phyloP scores from a whole-genome alignment of 2,113 vertebrate species.

The Anser brachyrhynchus region DNA sequence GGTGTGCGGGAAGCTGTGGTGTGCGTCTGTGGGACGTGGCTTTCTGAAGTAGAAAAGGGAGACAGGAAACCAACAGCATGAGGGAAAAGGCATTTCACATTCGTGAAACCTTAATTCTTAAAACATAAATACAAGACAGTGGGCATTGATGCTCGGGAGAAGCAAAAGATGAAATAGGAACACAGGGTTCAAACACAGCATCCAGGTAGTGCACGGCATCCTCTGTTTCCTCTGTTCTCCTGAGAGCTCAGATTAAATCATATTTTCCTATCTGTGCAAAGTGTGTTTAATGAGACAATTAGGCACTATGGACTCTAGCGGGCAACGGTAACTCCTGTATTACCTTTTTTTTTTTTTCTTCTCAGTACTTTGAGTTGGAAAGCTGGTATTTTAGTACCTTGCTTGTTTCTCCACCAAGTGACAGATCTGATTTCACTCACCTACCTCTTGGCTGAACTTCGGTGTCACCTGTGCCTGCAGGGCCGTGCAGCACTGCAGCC shows the following conservation, averaged over 20 bases:
- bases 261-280: neutral
- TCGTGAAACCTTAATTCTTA: neutral
- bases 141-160: neutral
- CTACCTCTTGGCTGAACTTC: fast-evolving
- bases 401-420: fast-evolving
- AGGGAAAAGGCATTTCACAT: neutral
- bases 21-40: fast-evolving
- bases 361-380: neutral
- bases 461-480: neutral
- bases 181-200: fast-evolving
- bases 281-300: neutral
- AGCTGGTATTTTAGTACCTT: neutral
- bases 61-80: fast-evolving
- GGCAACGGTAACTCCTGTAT: neutral
- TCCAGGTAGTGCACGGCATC: too few species aligned
- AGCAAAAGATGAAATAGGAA: neutral
- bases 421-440: fast-evolving
- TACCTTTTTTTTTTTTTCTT: too few species aligned
- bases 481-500: neutral
- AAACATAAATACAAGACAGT: fast-evolving
- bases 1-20: neutral
- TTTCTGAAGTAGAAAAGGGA: neutral
- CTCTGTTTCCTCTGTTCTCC: neutral
- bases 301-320: neutral
- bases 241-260: neutral